Conservation (phyloP, 2,888 invertebrate species). For the Leptopilina drosophilae region DNA sequence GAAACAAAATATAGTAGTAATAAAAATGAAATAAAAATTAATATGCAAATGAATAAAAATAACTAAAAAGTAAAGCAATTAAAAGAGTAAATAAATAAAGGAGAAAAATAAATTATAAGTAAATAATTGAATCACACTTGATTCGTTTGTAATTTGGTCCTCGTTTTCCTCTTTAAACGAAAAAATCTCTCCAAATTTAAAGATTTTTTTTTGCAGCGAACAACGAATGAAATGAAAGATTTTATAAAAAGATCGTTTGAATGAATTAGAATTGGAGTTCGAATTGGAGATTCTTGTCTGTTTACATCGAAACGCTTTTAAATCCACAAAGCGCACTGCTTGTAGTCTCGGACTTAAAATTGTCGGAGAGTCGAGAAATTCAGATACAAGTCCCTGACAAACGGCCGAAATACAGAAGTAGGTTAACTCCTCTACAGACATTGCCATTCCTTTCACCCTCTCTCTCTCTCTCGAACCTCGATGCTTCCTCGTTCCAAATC, state of each 20-base stretch:
- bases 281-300: constrained; percentile 58
- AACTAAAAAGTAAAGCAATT: too few relatives aligned
- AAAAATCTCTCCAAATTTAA: too few relatives aligned
- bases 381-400: constrained; percentile 62
- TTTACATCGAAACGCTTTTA: constrained; percentile 72
- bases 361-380: constrained; percentile 41
- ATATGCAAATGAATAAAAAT: too few relatives aligned
- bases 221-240: constrained; percentile 4
- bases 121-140: too few relatives aligned
- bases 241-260: neutral
- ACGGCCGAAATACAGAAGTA: constrained; percentile 70
- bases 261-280: constrained; percentile 46
- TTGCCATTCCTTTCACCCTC: constrained; percentile 52
- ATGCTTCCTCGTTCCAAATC: constrained; percentile 47
- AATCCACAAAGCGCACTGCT: constrained; percentile 56
- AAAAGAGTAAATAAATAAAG: too few relatives aligned
- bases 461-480: constrained; percentile 3
- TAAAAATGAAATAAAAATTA: too few relatives aligned
- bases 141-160: too few relatives aligned
- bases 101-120: too few relatives aligned
- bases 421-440: constrained; percentile 65
- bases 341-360: constrained; percentile 33
- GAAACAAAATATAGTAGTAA: too few relatives aligned
- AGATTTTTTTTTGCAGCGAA: too few relatives aligned
- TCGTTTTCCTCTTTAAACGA: too few relatives aligned